Percentiles rank a stretch among this genome's conserved stretches.
Conservation (phyloP, 2,888 invertebrate species). For the Hipparchia semele region DNA sequence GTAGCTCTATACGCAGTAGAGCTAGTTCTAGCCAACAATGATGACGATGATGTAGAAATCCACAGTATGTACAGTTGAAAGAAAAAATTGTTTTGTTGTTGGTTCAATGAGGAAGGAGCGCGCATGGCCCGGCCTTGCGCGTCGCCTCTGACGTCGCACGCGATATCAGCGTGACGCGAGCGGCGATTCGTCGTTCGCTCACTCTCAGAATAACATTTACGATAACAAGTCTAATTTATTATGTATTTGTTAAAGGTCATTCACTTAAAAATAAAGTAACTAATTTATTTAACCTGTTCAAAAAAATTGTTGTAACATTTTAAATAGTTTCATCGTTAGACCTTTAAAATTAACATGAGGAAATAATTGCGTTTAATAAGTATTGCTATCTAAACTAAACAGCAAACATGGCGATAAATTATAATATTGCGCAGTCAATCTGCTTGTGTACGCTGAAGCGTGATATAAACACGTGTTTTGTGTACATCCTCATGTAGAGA, state of each 20-base stretch:
- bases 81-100: conserved; percentile 22
- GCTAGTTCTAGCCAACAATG: neutral
- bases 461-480: conserved; percentile 15
- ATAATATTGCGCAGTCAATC: conserved; percentile 20
- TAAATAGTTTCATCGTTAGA: neutral
- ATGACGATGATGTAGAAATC: conserved; percentile 1
- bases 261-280: conserved; percentile 16
- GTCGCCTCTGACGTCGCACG: conserved; percentile 70
- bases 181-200: conserved; percentile 39
- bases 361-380: conserved; percentile 9
- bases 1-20: conserved; percentile 3
- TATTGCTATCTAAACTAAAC: conserved; percentile 17
- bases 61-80: conserved; percentile 9
- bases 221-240: conserved; percentile 29
- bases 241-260: conserved; percentile 26
- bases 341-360: neutral
- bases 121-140: conserved; percentile 55
- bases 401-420: conserved; percentile 18
- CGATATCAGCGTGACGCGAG: conserved; percentile 63
- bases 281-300: conserved; percentile 11
- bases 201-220: conserved; percentile 34
- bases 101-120: conserved; percentile 59
- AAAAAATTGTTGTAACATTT: conserved; percentile 1
- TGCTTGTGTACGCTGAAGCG: conserved; percentile 9
- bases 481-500: conserved; percentile 16